Conservation (phyloP, 2,888 invertebrate species). For the Ophion slaviceki region DNA sequence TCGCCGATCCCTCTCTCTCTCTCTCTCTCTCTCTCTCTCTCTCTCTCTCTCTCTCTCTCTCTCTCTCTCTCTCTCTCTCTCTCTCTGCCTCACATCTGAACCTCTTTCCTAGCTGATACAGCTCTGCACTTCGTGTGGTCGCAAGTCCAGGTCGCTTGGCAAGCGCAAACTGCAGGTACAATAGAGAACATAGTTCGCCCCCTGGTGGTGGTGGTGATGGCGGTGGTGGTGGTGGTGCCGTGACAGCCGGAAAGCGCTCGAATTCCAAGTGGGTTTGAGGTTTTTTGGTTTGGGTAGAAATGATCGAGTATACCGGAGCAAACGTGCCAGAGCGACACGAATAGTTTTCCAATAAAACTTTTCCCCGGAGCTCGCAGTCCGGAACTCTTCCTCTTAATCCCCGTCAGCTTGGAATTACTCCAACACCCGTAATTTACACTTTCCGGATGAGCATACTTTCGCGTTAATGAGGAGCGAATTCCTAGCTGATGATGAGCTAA, state of each 20-base stretch:
- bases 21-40: conserved; percentile 1
- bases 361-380: neutral
- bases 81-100: neutral
- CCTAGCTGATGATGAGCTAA: neutral
- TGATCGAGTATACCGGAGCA: conserved; percentile 21
- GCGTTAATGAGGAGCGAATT: neutral
- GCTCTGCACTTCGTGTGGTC: neutral
- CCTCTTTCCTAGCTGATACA: neutral
- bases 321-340: conserved; percentile 18
- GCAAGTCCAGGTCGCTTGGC: neutral
- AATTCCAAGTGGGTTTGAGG: neutral
- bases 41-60: conserved; percentile 4
- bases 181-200: neutral
- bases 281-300: conserved; percentile 39
- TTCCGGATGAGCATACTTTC: neutral
- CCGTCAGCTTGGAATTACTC: neutral
- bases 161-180: neutral
- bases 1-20: neutral
- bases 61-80: neutral
- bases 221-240: neutral
- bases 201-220: neutral
- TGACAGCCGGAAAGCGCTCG: neutral
- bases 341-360: conserved; percentile 57
- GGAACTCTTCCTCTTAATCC: neutral
- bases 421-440: neutral